Base-by-base conservation (phyloP, 2,113 vertebrate genomes). In the Epinephelus moara region DNA sequence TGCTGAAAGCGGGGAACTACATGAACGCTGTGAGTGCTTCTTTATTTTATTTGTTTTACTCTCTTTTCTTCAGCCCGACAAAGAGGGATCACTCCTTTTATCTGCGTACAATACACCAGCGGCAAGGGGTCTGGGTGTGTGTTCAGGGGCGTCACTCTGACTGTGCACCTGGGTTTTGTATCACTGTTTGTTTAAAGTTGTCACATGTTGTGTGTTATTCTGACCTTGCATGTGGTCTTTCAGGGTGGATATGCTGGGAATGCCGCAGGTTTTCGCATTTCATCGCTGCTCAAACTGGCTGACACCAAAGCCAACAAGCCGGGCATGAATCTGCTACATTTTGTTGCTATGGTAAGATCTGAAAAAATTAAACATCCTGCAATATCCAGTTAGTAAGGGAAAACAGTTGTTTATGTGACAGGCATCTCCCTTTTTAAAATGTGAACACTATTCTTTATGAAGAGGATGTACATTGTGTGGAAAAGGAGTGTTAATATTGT, bases 291-390 rank as follows among this genome's bases (percentile, higher is more conserved):
- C 47, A 96, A 96, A 80, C 89, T 97, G 80, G 95, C 96, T 0
- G 96, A 97, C 93, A 96, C 96, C 73, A 96, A 96, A 93, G 96
- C 96, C 89, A 96, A 96, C 89, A 95, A 96, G 84, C 96, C 96
- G 0, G 96, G 96, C 81, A 93, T 96, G 95, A 96, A 97, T 90
- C 93, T 97, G 49, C 92, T 97, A 72, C 96, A 97, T 91, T 97
- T 96, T 27, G 94, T 97, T 21, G 96, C 96, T n/a, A 95, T 96
- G 96, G 96, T 97, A 94, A 92, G 96, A 55, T 55, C 30, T n/a
- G 50, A 45, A 45, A 45, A 45, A 45, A 45, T 30, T 8, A 40
- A 37, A 19, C 4, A 4, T 21, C 10, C 21, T 5, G 9, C 33
- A 23, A 45, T 7, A 30, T n/a, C 15, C 3, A 19, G 40, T 66